phyloP scores from a whole-genome alignment of 2,113 vertebrate genomes.

The Trinectes maculatus region DNA sequence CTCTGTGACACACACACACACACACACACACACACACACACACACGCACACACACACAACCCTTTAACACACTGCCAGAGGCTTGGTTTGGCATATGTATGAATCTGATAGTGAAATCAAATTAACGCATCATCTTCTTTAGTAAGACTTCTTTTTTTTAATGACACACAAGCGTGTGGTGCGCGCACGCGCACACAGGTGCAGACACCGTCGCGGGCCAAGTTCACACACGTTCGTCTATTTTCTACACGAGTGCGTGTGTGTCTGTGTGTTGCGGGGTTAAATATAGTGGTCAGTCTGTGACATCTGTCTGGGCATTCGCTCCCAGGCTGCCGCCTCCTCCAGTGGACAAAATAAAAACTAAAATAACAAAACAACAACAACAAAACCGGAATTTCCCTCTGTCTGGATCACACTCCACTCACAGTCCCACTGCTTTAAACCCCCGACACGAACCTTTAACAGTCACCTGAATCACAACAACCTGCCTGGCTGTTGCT shows the following conservation, averaged over 20 bases:
- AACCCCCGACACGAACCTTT: slow-evolving; percentile 9
- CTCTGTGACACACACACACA: slow-evolving; percentile 8
- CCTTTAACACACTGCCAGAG: background rate
- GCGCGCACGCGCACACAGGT: slow-evolving; percentile 1
- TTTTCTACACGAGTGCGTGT: slow-evolving; percentile 72
- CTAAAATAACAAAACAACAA: no score
- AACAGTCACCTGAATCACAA: slow-evolving; percentile 10
- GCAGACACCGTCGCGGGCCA: slow-evolving; percentile 49
- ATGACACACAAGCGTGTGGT: slow-evolving; percentile 26
- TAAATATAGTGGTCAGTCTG: slow-evolving; percentile 77
- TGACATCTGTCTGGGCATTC: slow-evolving; percentile 65
- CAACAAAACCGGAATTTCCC: no score
- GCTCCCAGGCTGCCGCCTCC: slow-evolving; percentile 21
- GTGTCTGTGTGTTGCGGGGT: slow-evolving; percentile 59
- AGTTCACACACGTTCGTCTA: slow-evolving; percentile 71
- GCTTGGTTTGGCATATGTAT: background rate
- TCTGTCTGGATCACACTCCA: background rate
- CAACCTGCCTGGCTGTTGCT: background rate
- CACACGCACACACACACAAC: slow-evolving; percentile 4
- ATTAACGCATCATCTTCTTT: slow-evolving; percentile 9
- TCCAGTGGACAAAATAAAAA: no score
- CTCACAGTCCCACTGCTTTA: slow-evolving; percentile 4
- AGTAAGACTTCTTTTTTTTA: slow-evolving; percentile 35
- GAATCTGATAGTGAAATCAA: slow-evolving; percentile 11
- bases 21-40: slow-evolving; percentile 6